Conservation (phyloP, 1,140 invertebrate genomes). For the Magallana gigas region DNA sequence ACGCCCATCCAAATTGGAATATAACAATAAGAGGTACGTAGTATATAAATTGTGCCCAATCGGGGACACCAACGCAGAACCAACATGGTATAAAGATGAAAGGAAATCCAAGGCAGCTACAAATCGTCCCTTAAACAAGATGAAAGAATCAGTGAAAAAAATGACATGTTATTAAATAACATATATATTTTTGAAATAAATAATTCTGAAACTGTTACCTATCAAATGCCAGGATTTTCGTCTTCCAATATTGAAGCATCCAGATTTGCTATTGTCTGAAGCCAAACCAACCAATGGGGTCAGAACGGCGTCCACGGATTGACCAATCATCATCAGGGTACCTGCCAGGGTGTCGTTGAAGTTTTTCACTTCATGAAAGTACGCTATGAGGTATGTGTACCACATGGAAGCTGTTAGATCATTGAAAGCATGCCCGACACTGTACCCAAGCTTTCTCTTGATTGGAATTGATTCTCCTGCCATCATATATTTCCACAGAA, state of each 20-base stretch:
- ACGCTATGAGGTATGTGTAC: constrained; percentile 96
- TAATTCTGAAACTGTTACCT: constrained; percentile 81
- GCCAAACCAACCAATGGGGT: constrained; percentile 93
- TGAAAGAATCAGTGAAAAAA: not conserved
- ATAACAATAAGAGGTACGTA: constrained; percentile 92
- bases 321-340: constrained; percentile 69
- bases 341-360: constrained; percentile 89
- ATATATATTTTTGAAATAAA: no score
- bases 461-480: constrained; percentile 14
- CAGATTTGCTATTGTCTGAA: constrained; percentile 86
- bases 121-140: constrained; percentile 84
- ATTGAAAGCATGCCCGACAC: constrained; percentile 93
- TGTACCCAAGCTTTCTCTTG: constrained; percentile 62
- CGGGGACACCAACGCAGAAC: constrained; percentile 81
- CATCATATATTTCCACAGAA: not conserved
- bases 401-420: constrained; percentile 97
- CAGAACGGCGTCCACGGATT: constrained; percentile 90
- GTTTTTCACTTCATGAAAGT: constrained; percentile 88
- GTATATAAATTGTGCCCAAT: constrained; percentile 90
- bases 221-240: constrained; percentile 95
- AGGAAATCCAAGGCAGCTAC: constrained; percentile 89
- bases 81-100: constrained; percentile 93
- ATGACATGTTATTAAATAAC: no score
- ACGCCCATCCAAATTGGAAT: constrained; percentile 98
- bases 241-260: constrained; percentile 87